Base-by-base conservation (phyloP, 2,797 vertebrate genomes). In the Pterois miles region DNA sequence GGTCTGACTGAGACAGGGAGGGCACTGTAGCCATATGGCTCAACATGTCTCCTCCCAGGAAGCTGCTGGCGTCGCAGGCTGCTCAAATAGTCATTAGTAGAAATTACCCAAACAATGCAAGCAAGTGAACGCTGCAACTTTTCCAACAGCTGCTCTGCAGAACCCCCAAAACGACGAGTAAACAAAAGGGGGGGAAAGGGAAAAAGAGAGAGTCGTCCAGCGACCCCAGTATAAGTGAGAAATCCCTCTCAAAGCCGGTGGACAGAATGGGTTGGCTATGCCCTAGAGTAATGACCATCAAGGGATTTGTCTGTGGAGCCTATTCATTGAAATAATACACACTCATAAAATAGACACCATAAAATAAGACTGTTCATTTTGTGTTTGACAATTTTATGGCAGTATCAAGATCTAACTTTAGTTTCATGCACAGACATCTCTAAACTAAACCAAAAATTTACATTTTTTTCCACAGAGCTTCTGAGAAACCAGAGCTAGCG, bases 251-350 rank as follows among this genome's bases (percentile, higher is more conserved):
- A 87, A 91, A 94, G 84, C 91, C 78, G 38, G 79, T 89, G 85
- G 82, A 87, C 74, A 90, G 85, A 94, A 91, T 89, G 88, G 80
- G 80, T 91, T 91, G 76, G 87, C 81, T 72, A 85, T 86, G 86
- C 81, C 63, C 18, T 9, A 46, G 50, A 81, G 68, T 85, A 91
- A 91, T 68, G 33, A 56, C 74, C 82, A 73, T 62, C 74, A 5
- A 78, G 87, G 82, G 89, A 92, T 65, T 76, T 77, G 62, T 78
- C 57, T 58, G 48, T 27, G 52, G 52, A 80, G 74, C 31, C 23
- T 20, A 10, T 18, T 65, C 48, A 72, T 8, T 71, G 31, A 76
- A 71, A 63, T 65, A 65, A 70, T 33, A 75, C 56, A 63, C 23
- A 52, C 29, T 54, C 53, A 52, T 46, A 46, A 84, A 73, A 59